phyloP scores from a whole-genome alignment of 2,888 invertebrate genomes.

The Bellardia pandia region DNA sequence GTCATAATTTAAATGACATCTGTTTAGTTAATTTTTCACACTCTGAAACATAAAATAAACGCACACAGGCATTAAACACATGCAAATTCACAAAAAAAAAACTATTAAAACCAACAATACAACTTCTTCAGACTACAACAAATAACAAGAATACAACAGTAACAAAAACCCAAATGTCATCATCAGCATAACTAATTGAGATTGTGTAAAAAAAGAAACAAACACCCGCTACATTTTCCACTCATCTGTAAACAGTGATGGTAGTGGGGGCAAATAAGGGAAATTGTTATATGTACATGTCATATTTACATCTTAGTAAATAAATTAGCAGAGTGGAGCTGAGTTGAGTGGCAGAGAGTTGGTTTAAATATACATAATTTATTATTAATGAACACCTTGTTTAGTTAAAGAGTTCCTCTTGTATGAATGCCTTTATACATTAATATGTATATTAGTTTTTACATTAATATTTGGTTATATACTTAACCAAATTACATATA shows the following conservation, averaged over 20 bases:
- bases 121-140: slow-evolving; percentile 4
- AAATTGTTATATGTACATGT: neutral
- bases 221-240: slow-evolving; percentile 52
- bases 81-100: slow-evolving; percentile 38
- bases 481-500: slow-evolving; percentile 16
- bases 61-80: slow-evolving; percentile 35
- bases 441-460: neutral
- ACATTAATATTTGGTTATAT: neutral
- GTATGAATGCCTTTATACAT: neutral
- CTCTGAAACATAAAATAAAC: slow-evolving; percentile 30
- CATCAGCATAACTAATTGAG: slow-evolving; percentile 66
- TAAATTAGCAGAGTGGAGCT: neutral
- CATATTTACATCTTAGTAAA: neutral
- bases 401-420: slow-evolving; percentile 53
- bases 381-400: slow-evolving; percentile 62
- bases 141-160: neutral
- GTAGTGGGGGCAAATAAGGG: slow-evolving; percentile 3
- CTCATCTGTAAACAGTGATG: slow-evolving; percentile 25
- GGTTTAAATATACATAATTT: slow-evolving; percentile 34
- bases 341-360: neutral
- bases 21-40: slow-evolving; percentile 67
- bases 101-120: slow-evolving; percentile 38
- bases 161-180: slow-evolving; percentile 39
- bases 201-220: slow-evolving; percentile 43
- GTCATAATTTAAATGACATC: slow-evolving; percentile 68